Conservation (phyloP, 2,113 vertebrate genomes). For the Pomatorhinus ruficollis region DNA sequence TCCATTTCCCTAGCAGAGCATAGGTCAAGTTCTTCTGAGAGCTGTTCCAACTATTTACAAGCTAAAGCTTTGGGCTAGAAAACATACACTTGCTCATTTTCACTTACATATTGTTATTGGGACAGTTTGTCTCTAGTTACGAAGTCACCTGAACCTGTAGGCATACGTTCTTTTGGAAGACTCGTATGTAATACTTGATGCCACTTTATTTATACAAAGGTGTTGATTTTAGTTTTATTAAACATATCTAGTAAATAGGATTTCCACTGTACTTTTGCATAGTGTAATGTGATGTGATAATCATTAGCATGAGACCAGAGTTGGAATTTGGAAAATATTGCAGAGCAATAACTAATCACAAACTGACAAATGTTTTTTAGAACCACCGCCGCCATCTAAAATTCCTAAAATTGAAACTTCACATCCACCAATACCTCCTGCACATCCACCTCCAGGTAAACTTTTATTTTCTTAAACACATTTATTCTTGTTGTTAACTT, state of each 20-base stretch:
- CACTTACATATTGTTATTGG: background rate
- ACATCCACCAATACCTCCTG: conserved; percentile 89
- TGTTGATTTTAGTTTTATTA: background rate
- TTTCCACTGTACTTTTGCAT: background rate
- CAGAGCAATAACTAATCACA: background rate
- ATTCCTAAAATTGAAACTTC: conserved; percentile 90
- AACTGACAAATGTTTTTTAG: conserved; percentile 71
- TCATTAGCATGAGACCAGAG: background rate
- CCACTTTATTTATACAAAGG: background rate
- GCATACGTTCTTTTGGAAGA: background rate
- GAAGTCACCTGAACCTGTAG: background rate
- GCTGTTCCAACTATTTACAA: background rate
- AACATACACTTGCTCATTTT: background rate
- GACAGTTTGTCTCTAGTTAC: background rate
- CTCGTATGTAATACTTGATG: background rate
- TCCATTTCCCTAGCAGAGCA: accelerated
- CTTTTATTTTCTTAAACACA: background rate
- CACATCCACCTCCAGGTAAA: conserved; percentile 90
- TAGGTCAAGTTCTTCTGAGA: background rate
- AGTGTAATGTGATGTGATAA: background rate
- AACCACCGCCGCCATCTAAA: conserved; percentile 90
- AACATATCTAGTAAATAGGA: background rate
- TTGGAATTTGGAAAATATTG: background rate
- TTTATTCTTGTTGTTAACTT: background rate
- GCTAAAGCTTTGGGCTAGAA: background rate